Evolutionary conservation across 2,797 vertebrate species (phyloP), one percentile per base, ranked within the genome.

Genomic region (Cirrhinus mrigala): DNA sequence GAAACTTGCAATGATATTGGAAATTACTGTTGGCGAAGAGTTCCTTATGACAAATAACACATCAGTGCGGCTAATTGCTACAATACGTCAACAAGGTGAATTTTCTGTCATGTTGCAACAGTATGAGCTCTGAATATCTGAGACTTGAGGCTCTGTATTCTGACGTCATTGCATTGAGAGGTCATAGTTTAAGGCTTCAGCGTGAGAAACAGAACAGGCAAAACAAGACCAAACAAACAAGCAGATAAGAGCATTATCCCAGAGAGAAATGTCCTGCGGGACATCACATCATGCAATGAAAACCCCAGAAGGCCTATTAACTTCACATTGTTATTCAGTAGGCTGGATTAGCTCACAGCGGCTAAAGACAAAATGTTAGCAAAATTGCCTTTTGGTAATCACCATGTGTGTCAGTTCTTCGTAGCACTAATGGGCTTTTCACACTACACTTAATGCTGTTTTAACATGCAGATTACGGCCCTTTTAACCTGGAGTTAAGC

Each of bases 161-260:
- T 84, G 54, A 84, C 60, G 20, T 77, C 27, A 37, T 54, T 46
- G 70, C 85, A n/a, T 54, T 79, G 29, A 89, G 71, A 91, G 91
- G 90, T 93, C 73, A 87, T 66, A 75, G 88, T 79, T 87, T 89
- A 87, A 18, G 60, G 86, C 87, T 91, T 88, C 83, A 91, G 90
- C 90, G 90, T 91, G 87, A 91, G 94, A 92, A 92, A 89, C 83
- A 87, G 86, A 88, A 90, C 91, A 85, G 71, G 88, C 84, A 83
- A 91, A 93, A 92, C 90, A 92, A 87, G 88, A 84, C 87, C 90
- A 93, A 84, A 85, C 94, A 95, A 95, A 95, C 93, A 95, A 93
- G 92, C 88, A 90, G 92, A 92, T 90, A 88, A 88, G 89, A 89
- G 91, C 91, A 93, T 94, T 94, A 92, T 84, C 86, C 84, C 2